Percentiles rank a stretch among this genome's conserved stretches.
These are phyloP conservation scores for Uria lomvia DNA, from an alignment of 2,113 vertebrate species.

Conservation along the genomic window DNA sequence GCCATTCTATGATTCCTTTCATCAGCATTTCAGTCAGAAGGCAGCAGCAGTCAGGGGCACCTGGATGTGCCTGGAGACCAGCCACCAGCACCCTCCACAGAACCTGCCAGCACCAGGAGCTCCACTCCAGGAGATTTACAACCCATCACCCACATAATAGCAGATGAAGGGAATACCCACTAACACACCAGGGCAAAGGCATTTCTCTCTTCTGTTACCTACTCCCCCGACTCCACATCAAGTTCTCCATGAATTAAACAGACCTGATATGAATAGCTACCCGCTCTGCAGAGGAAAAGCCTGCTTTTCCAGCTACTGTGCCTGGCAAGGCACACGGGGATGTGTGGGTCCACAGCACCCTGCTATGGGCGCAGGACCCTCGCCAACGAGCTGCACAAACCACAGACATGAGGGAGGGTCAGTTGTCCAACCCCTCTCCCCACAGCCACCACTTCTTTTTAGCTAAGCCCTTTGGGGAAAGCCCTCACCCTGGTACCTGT, in stretches of 20 bases:
- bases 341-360: neutral
- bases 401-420: neutral
- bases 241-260: neutral
- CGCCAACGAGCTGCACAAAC: neutral
- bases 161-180: neutral
- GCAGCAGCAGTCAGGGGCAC: neutral
- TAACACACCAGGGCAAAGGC: neutral
- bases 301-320: neutral
- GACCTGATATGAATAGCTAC: neutral
- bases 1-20: neutral
- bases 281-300: neutral
- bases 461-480: neutral
- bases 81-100: neutral
- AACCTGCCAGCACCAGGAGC: neutral
- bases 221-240: neutral
- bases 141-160: neutral
- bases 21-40: neutral
- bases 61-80: neutral
- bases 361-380: neutral
- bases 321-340: neutral
- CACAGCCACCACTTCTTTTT: neutral
- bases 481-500: constrained; percentile 62
- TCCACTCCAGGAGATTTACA: neutral
- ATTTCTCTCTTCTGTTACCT: neutral
- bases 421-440: neutral